These are phyloP conservation scores for Gerris lacustris DNA, from an alignment of 2,888 invertebrate genomes.

Conservation along the genomic window DNA sequence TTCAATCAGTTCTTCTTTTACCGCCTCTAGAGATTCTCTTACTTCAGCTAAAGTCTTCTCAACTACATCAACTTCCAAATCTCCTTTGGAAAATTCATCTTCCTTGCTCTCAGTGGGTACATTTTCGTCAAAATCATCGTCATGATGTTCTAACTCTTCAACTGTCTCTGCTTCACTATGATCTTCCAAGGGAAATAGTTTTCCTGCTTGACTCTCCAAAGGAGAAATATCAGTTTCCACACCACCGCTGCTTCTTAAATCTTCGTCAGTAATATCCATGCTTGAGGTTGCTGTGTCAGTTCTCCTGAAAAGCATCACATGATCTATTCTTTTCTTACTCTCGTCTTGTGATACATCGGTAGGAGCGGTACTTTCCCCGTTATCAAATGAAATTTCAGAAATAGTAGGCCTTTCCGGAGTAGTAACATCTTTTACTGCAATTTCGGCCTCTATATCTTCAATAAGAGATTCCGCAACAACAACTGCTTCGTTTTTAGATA, in stretches of 20 bases:
- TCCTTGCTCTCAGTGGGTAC: constrained; percentile 19
- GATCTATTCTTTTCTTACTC: constrained; percentile 36
- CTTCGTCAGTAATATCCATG: constrained; percentile 51
- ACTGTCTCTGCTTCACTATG: constrained; percentile 25
- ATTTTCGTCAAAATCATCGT: constrained; percentile 24
- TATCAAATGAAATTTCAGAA: constrained; percentile 34
- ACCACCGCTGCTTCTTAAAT: constrained; percentile 52
- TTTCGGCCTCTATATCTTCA: constrained; percentile 44
- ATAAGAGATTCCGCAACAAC: constrained; percentile 42
- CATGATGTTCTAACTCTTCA: constrained; percentile 28
- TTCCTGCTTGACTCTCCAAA: constrained; percentile 43
- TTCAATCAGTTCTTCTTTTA: constrained; percentile 55
- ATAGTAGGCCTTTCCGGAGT: constrained; percentile 32
- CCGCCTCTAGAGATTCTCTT: constrained; percentile 56
- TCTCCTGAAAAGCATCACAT: constrained; percentile 37
- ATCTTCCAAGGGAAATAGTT: constrained; percentile 20
- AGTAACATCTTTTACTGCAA: constrained; percentile 29
- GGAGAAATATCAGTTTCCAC: constrained; percentile 54
- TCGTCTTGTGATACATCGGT: constrained; percentile 2
- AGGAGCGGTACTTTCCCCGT: constrained; percentile 3
- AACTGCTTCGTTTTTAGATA: constrained; percentile 42
- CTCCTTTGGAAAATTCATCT: constrained; percentile 16
- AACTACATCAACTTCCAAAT: constrained; percentile 37
- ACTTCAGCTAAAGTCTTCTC: constrained; percentile 60
- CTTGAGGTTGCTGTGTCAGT: constrained; percentile 43